Base-by-base conservation (phyloP, 2,888 invertebrate genomes). In the Resseliella maxima region DNA sequence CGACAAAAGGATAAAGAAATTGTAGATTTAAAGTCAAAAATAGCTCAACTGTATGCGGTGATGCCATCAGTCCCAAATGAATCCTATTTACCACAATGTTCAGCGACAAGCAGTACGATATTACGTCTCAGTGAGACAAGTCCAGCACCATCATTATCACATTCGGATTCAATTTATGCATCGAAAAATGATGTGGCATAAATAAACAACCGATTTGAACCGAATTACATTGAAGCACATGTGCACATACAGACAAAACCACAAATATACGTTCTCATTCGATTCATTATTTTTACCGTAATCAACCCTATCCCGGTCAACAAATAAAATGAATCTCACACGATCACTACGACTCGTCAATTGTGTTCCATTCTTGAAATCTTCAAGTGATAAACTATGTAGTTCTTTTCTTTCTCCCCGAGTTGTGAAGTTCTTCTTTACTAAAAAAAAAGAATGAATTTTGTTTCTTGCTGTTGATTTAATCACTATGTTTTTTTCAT, bases 11-110 rank as follows among this genome's bases (percentile, higher is more conserved):
- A 98, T 89, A 96, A 96, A 89, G 98, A 98, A 92, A 95, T 98
- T 88, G 95, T 95, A 89, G 96, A 97, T 90, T 93, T 98, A 88
- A 98, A 98, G 91, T 94, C 95, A 87, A 96, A 96, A 92, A 95
- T 97, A 90, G 97, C 97, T 87, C 98, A 98, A 92, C 95, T 98
- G 90, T 92, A 98, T 91, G 98, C 98, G 38, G 96, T 98, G 88
- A 96, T 97, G 96, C 96, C 96, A 86, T 92, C 94, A 88, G 54
- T 86, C 45, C 91, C 91, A 35, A 89, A 89, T 64, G 95, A 95
- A 89, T 92, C 93, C 86, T 93, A 94, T 89, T 89, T 92, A 87
- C 92, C 92, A 86, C 90, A 92, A 83, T 92, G 93, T 88, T 92
- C 92, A 87, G 92, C 92, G 87, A 91, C 92, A 86, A 89, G 90